Evolutionary conservation across 2,888 invertebrate species (phyloP).

Genomic region (Phengaris alcon): DNA sequence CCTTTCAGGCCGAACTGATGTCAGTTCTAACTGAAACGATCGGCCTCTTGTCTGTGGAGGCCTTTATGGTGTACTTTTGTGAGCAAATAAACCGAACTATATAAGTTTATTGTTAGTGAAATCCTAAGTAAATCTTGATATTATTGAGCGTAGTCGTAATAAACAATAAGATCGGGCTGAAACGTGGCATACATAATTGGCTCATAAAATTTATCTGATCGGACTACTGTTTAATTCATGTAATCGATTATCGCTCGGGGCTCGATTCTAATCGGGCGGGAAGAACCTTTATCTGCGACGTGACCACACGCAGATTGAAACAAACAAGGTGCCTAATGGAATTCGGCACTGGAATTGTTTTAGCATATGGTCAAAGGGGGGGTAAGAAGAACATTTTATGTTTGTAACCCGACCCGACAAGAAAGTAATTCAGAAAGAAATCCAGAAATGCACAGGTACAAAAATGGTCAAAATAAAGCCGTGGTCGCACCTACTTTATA

Average conservation of each 20-base stretch:
- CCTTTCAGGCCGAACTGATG: no score
- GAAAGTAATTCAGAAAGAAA: no score
- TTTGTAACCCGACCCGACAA: no score
- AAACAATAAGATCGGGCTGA: constrained; percentile 41
- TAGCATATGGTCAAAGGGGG: neutral
- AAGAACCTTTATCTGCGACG: constrained; percentile 46
- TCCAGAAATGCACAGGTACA: no score
- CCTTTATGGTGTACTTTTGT: neutral
- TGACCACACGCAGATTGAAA: constrained; percentile 55
- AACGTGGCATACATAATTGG: constrained; percentile 28
- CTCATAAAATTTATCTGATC: constrained; percentile 52
- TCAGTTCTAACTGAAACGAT: no score
- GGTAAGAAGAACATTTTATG: neutral
- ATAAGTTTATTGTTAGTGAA: neutral
- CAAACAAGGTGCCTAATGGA: constrained; percentile 28
- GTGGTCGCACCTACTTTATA: no score
- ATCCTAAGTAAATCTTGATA: constrained; percentile 24
- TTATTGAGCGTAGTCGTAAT: constrained; percentile 26
- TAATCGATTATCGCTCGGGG: constrained; percentile 52
- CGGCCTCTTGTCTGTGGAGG: no score
- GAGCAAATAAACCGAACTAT: neutral
- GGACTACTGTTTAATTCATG: constrained; percentile 52
- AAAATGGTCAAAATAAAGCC: no score
- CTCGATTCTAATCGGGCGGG: constrained; percentile 58
- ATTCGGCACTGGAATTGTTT: constrained; percentile 19